Base-by-base conservation (phyloP, 1,140 invertebrate species). In the Zaprionus lachaisei region DNA sequence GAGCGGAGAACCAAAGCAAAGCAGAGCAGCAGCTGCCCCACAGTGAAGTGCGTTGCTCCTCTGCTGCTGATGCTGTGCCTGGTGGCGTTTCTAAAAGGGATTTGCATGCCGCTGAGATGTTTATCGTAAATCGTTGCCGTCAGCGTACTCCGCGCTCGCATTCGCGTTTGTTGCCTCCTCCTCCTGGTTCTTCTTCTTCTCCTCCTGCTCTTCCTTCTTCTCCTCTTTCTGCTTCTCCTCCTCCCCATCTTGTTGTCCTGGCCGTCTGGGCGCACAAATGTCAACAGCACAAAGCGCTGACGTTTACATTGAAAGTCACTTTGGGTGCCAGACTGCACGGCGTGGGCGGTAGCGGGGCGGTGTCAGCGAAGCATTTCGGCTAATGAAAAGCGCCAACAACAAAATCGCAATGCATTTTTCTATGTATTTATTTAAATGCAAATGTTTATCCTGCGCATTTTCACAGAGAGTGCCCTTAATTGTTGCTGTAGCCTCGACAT, bases 221-320 rank as follows among this genome's bases (percentile, higher is more conserved):
- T 31, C 7, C 9, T 9, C 4, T 41, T 31, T 11, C 15, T 11
- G 0, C 20, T 3, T 15, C 26, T 11, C 12, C 12, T n/a, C n/a
- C n/a, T 7, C 1, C 55, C 9, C 24, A 17, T 58, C 14, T 15
- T 56, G 26, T 56, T 55, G 1, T 22, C 38, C 67, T 56, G 56
- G 70, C 79, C 79, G 84, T 89, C 84, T 87, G 78, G 72, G 81
- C 81, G 85, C 79, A 79, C 81, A 90, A 90, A 90, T 90, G 84
- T 90, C 85, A 90, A 89, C 78, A 81, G 85, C 85, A 81, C 84
- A 90, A 89, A 87, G 81, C 84, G 83, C 85, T 81, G 84, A 84
- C 85, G 81, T 89, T 89, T 84, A 89, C 84, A 89, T 90, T 90
- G 84, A 89, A 89, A 89, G 84, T 90, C 84, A 90, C 84, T 89